Evolutionary conservation across 1,140 invertebrate genomes (phyloP).

Genomic region (Platyura marginata): DNA sequence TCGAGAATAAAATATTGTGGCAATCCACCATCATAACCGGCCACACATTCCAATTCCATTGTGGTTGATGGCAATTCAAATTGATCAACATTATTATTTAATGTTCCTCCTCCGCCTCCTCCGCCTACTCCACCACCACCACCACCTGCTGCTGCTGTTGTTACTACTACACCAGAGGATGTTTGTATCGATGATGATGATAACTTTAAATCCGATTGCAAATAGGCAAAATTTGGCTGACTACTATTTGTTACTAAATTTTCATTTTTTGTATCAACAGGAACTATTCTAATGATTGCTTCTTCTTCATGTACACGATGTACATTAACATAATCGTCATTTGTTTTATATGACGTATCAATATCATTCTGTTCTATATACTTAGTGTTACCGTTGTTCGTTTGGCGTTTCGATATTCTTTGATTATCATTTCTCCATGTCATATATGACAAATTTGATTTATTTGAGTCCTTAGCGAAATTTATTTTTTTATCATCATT

Average conservation of each 20-base stretch:
- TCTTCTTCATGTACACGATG: background rate
- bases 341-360: slow-evolving; percentile 1
- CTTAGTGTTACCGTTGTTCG: too few species aligned
- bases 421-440: background rate
- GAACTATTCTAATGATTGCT: background rate
- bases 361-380: too few species aligned
- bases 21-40: slow-evolving; percentile 61
- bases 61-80: slow-evolving; percentile 7
- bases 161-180: background rate
- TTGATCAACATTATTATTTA: slow-evolving; percentile 6
- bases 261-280: background rate
- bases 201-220: background rate
- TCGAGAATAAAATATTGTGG: slow-evolving; percentile 66
- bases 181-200: background rate
- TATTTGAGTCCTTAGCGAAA: background rate
- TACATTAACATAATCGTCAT: background rate
- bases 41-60: slow-evolving; percentile 24
- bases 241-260: background rate
- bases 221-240: background rate
- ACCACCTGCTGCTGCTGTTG: too few species aligned
- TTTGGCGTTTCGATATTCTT: slow-evolving; percentile 2
- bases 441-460: slow-evolving; percentile 4
- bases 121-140: slow-evolving; percentile 2
- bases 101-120: too few species aligned
- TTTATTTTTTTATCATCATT: background rate